Conservation (phyloP, 2,888 invertebrate genomes). For the Teinopalpus imperialis region DNA sequence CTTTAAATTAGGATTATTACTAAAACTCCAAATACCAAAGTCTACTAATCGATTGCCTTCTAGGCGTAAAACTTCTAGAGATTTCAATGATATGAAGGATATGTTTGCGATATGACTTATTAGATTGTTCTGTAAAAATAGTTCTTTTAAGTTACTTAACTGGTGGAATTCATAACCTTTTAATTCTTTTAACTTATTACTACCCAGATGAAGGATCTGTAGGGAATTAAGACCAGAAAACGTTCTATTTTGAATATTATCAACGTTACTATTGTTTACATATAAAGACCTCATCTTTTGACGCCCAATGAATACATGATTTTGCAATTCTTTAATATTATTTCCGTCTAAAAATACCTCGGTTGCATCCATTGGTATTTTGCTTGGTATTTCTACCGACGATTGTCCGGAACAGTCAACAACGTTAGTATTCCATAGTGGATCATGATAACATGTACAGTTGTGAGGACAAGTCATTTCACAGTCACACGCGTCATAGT, state of each 20-base stretch:
- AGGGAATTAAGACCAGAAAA: constrained; percentile 92
- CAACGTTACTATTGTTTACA: constrained; percentile 92
- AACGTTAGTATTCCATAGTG: constrained; percentile 95
- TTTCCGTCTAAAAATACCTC: constrained; percentile 96
- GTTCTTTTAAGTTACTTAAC: constrained; percentile 88
- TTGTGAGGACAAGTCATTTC: constrained; percentile 97
- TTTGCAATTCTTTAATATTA: constrained; percentile 90
- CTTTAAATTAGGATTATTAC: constrained; percentile 85
- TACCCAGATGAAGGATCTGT: constrained; percentile 91
- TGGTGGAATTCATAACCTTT: constrained; percentile 94
- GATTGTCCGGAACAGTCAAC: constrained; percentile 94
- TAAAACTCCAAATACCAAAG: constrained; percentile 90
- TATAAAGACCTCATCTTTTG: constrained; percentile 93
- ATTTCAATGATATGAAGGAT: constrained; percentile 89
- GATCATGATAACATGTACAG: constrained; percentile 97
- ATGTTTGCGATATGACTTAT: constrained; percentile 90
- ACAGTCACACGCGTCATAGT: constrained; percentile 97
- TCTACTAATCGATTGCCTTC: constrained; percentile 92
- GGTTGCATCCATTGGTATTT: constrained; percentile 97
- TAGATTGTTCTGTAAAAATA: constrained; percentile 93
- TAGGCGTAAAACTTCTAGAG: constrained; percentile 89
- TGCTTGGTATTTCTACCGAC: constrained; percentile 89
- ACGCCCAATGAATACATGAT: constrained; percentile 94
- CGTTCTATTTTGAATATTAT: constrained; percentile 94
- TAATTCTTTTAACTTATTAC: constrained; percentile 89